Base-by-base conservation (phyloP, 2,113 vertebrate species). In the Meleagris gallopavo region DNA sequence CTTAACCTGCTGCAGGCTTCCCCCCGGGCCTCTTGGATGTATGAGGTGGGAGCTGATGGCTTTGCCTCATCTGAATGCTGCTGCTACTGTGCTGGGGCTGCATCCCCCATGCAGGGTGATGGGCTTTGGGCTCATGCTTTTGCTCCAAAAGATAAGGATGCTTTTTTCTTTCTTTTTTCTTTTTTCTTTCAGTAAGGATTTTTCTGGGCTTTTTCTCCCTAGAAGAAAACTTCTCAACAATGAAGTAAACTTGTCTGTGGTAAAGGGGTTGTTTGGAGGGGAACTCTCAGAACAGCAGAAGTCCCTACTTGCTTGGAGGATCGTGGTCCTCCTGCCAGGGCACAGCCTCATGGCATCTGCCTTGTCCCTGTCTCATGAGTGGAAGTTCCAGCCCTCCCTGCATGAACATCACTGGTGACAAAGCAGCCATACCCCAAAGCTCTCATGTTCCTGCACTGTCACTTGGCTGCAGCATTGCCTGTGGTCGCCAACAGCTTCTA, bases 21-120 rank as follows among this genome's bases (percentile, higher is more conserved):
- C 72, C 64, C 74, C 46, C 71, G 60, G 75, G 87, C 72, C 83
- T 93, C 72, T 74, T 57, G 73, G 66, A 88, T 83, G 43, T 60
- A 86, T 52, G 93, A 90, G 64, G 75, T 94, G 93, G 82, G 79
- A 94, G 75, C 32, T 86, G 87, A 91, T 2, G 25, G 72, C 29
- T 95, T 27, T 83, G 60, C 95, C 75, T 89, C 1, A 4, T 48
- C 61, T 69, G 79, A 83, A 36, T 77, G 83, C 62, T 70, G 83
- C 76, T 74, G 89, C 94, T 96, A 60, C 84, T 70, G 84, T 90
- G 5, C 72, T 85, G 84, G 67, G 61, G 13, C 41, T 83, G 17
- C 46, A 64, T 61, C 24, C 38, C 40, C 40, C 29, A 64, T 46
- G 46, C 54, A 73, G 72, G 55, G 57, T 48, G 29, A 54, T 9